These are phyloP conservation scores for Cacatua alba DNA, from an alignment of 2,113 vertebrate species.

Conservation along the genomic window DNA sequence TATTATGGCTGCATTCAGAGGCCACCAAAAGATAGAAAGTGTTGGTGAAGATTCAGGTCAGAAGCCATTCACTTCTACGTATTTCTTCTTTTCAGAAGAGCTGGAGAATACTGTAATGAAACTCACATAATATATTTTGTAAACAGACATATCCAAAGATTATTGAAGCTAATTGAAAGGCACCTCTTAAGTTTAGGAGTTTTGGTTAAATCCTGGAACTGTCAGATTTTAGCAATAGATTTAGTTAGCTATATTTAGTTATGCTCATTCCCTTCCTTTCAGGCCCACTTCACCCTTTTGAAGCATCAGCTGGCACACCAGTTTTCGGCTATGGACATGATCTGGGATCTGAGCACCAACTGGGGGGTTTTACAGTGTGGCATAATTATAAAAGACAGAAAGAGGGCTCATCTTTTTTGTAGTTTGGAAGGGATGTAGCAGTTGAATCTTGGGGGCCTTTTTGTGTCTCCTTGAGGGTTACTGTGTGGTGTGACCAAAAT, in stretches of 20 bases:
- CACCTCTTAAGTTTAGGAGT: neutral
- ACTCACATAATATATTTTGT: neutral
- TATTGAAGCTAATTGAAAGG: neutral
- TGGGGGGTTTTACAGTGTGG: neutral
- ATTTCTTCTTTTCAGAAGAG: neutral
- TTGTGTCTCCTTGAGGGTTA: neutral
- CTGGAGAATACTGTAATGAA: neutral
- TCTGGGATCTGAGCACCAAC: neutral
- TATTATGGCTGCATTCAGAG: neutral
- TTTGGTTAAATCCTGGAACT: neutral
- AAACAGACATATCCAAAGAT: neutral
- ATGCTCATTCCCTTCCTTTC: neutral
- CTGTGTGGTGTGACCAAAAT: neutral
- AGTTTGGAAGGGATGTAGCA: neutral
- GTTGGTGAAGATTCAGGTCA: neutral
- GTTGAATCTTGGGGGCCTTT: neutral
- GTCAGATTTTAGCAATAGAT: neutral
- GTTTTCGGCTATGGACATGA: neutral
- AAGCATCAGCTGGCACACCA: neutral
- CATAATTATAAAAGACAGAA: neutral
- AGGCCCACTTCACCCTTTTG: neutral
- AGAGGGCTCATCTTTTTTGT: accelerated
- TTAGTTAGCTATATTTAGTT: neutral
- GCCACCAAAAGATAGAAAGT: neutral
- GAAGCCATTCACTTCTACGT: neutral